Evolutionary conservation across 2,113 vertebrate genomes (phyloP), one percentile per base, ranked within the genome.

Genomic region (Rhea americana): DNA sequence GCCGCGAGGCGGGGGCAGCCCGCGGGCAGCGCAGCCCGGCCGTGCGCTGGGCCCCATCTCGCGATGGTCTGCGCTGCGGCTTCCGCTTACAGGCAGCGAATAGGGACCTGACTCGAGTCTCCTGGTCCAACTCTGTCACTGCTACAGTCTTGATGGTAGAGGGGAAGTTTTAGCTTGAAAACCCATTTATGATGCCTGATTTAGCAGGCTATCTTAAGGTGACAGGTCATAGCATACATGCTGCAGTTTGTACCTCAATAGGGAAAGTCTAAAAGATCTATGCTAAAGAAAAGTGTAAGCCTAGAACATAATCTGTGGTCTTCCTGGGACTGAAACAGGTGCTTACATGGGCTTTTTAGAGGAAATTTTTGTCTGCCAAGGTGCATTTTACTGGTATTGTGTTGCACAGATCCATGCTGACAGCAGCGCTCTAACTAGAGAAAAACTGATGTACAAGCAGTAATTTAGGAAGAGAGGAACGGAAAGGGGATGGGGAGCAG

Each of bases 181-280:
- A 16, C 13, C 6, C 25, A 13, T 11, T 20, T 24, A 18, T 51
- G 2, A 1, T 15, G 7, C 8, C 15, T 3, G 5, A 8, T 13
- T 2, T 4, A 7, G 35, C 55, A 32, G 61, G 22, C 45, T 68
- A 1, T 14, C 48, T 26, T 8, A 14, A 11, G 3, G 13, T 22
- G 4, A 3, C 19, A 18, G 48, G 17, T 13, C 35, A 12, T 19
- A 1, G 32, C 3, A 0, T 0, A 13, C 39, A 7, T 17, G 5
- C n/a, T 18, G 12, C 20, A 3, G 3, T 8, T 16, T 32, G 21
- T 19, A 4, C 68, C 11, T 43, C 19, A 4, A 2, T 9, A 35
- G 35, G 41, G 15, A 6, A 1, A 8, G 61, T 4, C 30, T 8
- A 5, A 50, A 21, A 18, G 28, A 9, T 25, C 22, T 81, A 50